Evolutionary conservation across 2,113 vertebrate genomes (phyloP).

Genomic region (Pomatorhinus ruficollis): DNA sequence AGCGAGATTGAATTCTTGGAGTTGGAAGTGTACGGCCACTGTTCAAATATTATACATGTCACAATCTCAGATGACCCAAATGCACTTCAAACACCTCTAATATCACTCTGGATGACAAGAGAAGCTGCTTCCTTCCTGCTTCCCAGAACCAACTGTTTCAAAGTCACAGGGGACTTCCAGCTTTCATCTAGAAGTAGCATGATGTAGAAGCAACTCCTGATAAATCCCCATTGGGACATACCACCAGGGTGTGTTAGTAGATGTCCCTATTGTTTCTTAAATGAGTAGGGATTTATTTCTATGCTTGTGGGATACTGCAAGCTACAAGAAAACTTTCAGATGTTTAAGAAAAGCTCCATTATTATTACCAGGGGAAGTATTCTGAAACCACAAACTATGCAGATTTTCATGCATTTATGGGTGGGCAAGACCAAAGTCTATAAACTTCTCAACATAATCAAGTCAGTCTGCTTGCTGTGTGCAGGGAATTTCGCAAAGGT

Average conservation of each 20-base stretch:
- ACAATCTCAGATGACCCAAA: background rate
- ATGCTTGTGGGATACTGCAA: background rate
- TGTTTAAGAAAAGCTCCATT: background rate
- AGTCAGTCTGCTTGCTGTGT: background rate
- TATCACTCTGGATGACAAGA: background rate
- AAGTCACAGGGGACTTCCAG: background rate
- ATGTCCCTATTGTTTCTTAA: background rate
- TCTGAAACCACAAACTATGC: background rate
- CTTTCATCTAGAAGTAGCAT: background rate
- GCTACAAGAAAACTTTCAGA: background rate
- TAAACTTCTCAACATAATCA: background rate
- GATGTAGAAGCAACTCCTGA: background rate
- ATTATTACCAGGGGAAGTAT: background rate
- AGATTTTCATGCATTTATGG: background rate
- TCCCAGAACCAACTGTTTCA: background rate
- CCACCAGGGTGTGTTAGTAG: background rate
- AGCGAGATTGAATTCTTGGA: background rate
- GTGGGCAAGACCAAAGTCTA: background rate
- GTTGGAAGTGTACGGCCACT: rapidly evolving
- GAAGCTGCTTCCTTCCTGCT: background rate
- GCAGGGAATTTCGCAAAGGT: background rate
- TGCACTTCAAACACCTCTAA: background rate
- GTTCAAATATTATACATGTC: background rate
- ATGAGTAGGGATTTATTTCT: background rate
- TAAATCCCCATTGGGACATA: background rate